phyloP scores from a whole-genome alignment of 2,797 vertebrate species.

The Melanotaenia maccullochi region DNA sequence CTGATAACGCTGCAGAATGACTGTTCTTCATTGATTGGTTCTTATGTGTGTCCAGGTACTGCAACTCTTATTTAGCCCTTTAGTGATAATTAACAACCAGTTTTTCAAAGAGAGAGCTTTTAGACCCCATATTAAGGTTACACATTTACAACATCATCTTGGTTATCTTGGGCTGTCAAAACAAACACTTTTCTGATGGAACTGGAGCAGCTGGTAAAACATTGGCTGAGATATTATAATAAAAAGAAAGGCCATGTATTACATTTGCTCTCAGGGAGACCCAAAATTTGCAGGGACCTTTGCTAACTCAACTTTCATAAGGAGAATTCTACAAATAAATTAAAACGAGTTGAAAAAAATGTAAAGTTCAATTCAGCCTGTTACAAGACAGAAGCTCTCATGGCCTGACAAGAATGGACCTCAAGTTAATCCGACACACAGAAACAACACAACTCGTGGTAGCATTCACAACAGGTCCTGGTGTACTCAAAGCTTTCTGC shows the following conservation, averaged over 20 bases:
- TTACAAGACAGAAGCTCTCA: neutral
- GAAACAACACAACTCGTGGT: conserved; percentile 36
- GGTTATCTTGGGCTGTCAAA: too few species aligned
- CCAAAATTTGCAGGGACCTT: neutral
- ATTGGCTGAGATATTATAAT: too few species aligned
- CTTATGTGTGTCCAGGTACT: too few species aligned
- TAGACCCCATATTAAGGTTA: too few species aligned
- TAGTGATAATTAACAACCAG: neutral
- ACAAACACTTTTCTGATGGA: neutral
- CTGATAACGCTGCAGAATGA: neutral
- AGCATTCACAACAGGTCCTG: conserved; percentile 33
- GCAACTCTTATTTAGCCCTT: neutral
- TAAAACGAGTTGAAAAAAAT: neutral
- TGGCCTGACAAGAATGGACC: neutral
- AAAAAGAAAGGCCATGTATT: too few species aligned
- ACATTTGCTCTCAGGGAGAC: neutral
- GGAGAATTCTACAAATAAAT: neutral
- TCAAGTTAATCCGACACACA: neutral
- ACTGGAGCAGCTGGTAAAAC: too few species aligned
- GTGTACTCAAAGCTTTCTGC: conserved; percentile 33
- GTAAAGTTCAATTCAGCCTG: neutral
- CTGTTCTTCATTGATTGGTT: neutral
- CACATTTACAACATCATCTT: too few species aligned
- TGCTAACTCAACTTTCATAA: neutral
- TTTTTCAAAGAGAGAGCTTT: too few species aligned